Evolutionary conservation across 2,113 vertebrate species (phyloP).

Genomic region (Rhea pennata): DNA sequence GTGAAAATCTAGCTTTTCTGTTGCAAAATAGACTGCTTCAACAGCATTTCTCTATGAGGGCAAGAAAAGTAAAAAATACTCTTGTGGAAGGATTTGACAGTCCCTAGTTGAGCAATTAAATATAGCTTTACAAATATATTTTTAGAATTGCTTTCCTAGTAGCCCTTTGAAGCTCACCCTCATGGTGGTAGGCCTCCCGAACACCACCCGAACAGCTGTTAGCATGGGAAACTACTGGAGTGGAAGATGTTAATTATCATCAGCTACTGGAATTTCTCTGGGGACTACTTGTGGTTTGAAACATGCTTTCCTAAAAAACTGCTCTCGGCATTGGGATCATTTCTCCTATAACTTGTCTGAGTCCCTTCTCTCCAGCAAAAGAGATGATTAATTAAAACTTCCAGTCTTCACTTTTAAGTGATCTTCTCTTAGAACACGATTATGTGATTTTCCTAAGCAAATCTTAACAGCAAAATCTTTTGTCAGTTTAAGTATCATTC

Average conservation of each 20-base stretch:
- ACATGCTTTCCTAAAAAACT: neutral
- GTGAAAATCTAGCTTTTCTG: conserved; percentile 53
- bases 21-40: conserved; percentile 40
- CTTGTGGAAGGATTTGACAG: conserved; percentile 23
- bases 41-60: neutral
- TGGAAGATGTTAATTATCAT: conserved; percentile 69
- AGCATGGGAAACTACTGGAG: conserved; percentile 24
- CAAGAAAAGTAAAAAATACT: conserved; percentile 27
- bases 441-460: neutral
- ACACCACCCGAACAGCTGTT: conserved; percentile 48
- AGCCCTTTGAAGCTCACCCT: conserved; percentile 48
- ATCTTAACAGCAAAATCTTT: neutral
- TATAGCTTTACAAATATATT: conserved; percentile 23
- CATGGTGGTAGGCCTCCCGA: neutral
- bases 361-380: neutral
- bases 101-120: neutral
- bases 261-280: conserved; percentile 71
- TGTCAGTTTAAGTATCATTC: neutral
- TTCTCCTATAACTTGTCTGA: neutral
- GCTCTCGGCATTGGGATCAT: neutral
- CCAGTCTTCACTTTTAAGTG: neutral
- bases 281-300: conserved; percentile 62
- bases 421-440: neutral
- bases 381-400: neutral
- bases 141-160: neutral